phyloP scores from a whole-genome alignment of 2,113 vertebrate species.

The Notothenia coriiceps region DNA sequence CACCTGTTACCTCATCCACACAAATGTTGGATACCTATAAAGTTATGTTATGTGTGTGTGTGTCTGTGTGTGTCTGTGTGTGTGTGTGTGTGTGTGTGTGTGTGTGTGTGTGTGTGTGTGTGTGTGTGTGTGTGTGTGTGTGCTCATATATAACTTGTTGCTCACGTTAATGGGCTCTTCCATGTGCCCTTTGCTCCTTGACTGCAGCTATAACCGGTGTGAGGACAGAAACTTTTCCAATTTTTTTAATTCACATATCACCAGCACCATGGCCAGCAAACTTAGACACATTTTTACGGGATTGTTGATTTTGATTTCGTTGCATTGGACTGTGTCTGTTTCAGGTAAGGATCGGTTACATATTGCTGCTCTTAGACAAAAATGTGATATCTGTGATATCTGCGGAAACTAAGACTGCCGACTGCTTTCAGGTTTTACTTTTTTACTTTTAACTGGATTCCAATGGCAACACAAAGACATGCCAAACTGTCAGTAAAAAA shows the following conservation, averaged over 20 bases:
- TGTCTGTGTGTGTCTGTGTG: not conserved
- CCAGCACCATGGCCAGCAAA: conserved; percentile 66
- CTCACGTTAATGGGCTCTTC: not conserved
- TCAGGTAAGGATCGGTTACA: conserved; percentile 71
- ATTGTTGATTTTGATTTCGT: conserved; percentile 69
- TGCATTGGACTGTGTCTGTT: conserved; percentile 43
- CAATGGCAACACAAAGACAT: not conserved
- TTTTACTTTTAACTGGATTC: not conserved
- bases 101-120: too few species aligned
- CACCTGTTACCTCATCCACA: too few species aligned
- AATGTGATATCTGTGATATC: too few species aligned
- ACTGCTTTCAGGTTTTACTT: not conserved
- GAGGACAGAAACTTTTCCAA: not conserved
- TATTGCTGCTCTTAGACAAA: not conserved
- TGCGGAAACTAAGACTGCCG: not conserved
- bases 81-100: not conserved
- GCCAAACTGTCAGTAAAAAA: not conserved
- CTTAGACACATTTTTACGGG: conserved; percentile 40
- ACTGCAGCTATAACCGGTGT: conserved; percentile 57
- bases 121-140: too few species aligned
- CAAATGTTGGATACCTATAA: too few species aligned
- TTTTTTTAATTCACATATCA: not conserved
- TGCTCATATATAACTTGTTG: not conserved
- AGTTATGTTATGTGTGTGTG: not conserved
- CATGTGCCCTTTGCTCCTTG: conserved; percentile 72